Base-by-base conservation (phyloP, 2,797 vertebrate genomes). In the Leptatherina wallacei region DNA sequence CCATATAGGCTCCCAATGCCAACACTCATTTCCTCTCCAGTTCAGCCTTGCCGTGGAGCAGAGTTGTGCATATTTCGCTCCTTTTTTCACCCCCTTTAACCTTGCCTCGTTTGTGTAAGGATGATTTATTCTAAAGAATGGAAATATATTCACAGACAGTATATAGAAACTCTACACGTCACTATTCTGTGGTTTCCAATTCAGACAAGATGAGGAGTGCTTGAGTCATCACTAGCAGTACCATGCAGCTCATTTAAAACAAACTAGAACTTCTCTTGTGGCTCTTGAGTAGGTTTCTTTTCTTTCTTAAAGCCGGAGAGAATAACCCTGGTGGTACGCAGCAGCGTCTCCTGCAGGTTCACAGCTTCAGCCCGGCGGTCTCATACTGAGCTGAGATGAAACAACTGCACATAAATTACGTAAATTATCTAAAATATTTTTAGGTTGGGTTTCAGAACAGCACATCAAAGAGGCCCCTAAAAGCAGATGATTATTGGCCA, bases 51-150 rank as follows among this genome's bases (percentile, higher is more conserved):
- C 30, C 18, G 3, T 18, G 12, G 8, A 27, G 38, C n/a, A 30
- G 30, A 70, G 61, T 24, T 44, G 30, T 29, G 24, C 69, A 29
- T 36, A 51, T 49, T 69, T 44, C n/a, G 6, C 51, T 55, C 30
- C n/a, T 7, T 33, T 55, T 51, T 59, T 38, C 56, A 22, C 3
- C 18, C 47, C 44, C 24, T 7, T 61, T 61, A 57, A 61, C 29
- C 54, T 51, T 54, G 38, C 7, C 67, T 73, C 32, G 42, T 55
- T 30, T 68, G 30, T 52, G 58, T 61, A 44, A 11, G 40, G 38
- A 42, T 69, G 77, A 78, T 73, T 84, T 49, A 81, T 78, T 75
- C 52, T 16, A 65, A 30, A 20, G 32, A 52, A 30, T 54, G n/a
- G 33, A 63, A 73, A 75, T 64, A 24, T 27, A 44, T 79, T 61